Base-by-base conservation (phyloP, 1,140 invertebrate genomes). In the Oppia nitens region DNA sequence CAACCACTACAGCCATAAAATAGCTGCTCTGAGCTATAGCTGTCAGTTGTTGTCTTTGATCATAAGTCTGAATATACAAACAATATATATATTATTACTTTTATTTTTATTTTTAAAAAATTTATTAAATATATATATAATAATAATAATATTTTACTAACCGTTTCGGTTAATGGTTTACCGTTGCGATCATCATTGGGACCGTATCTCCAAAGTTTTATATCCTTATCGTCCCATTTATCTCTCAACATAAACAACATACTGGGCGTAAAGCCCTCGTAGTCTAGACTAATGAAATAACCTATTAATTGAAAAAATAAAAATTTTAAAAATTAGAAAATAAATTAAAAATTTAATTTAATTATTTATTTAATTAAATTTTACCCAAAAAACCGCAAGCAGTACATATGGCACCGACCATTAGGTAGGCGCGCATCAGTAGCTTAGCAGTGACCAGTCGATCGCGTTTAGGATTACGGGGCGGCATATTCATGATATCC, bases 251-350 rank as follows among this genome's bases (percentile, higher is more conserved):
- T 89, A 89, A 90, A 97, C 91, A 68, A 97, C 95, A 88, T 57
- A 93, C 93, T 79, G 98, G 94, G 71, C 98, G 97, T 89, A 97
- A 96, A 69, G 92, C 93, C 72, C 97, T 95, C 74, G 96, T 92
- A 68, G 91, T 90, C 73, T 96, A 98, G 48, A 92, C 90, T 84
- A 96, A 90, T 26, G 62, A 65, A 55, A 64, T 66, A 21, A 64
- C 32, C n/a, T n/a, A n/a, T n/a, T n/a, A n/a, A n/a, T n/a, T n/a
- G n/a, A n/a, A n/a, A n/a, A n/a, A n/a, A n/a, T n/a, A n/a, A n/a
- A n/a, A n/a, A n/a, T n/a, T n/a, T n/a, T n/a, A n/a, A n/a, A n/a
- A n/a, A n/a, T n/a, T n/a, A n/a, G n/a, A n/a, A n/a, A n/a, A n/a
- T n/a, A n/a, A n/a, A n/a, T n/a, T n/a, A n/a, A n/a, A n/a, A n/a